Conservation (phyloP, 2,113 vertebrate species). For the Sinocyclocheilus anophthalmus region DNA sequence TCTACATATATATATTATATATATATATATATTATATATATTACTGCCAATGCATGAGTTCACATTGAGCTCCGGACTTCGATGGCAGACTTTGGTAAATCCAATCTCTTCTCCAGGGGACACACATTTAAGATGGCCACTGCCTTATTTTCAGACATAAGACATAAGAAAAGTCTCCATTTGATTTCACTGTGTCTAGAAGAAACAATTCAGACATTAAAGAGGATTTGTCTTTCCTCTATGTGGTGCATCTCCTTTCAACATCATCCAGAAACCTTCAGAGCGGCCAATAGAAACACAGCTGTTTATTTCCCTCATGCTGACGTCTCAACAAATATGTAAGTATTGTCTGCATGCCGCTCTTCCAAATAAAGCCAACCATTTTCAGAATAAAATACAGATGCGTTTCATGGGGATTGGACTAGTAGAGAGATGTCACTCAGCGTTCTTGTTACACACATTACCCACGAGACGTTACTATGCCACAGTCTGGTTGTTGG, state of each 20-base stretch:
- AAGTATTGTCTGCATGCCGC: not conserved
- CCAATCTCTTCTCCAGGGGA: not conserved
- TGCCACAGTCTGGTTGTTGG: constrained; percentile 78
- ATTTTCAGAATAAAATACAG: not conserved
- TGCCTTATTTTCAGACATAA: not conserved
- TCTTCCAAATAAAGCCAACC: not conserved
- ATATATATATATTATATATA: too few species aligned
- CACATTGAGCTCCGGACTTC: not conserved
- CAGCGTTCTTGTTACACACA: constrained; percentile 32
- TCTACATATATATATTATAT: too few species aligned
- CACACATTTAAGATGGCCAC: not conserved
- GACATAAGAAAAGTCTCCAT: not conserved
- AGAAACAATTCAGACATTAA: not conserved
- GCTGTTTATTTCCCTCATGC: not conserved
- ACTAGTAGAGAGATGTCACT: not conserved
- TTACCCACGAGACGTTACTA: constrained; percentile 77
- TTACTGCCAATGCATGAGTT: too few species aligned
- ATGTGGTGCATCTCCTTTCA: not conserved
- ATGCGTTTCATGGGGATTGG: not conserved
- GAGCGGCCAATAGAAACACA: not conserved
- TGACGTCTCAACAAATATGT: not conserved
- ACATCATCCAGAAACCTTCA: not conserved
- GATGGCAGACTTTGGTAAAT: not conserved
- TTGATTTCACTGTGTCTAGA: not conserved
- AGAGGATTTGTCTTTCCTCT: not conserved